These are phyloP conservation scores for Eleginops maclovinus DNA, from an alignment of 2,113 vertebrate genomes.

Conservation along the genomic window DNA sequence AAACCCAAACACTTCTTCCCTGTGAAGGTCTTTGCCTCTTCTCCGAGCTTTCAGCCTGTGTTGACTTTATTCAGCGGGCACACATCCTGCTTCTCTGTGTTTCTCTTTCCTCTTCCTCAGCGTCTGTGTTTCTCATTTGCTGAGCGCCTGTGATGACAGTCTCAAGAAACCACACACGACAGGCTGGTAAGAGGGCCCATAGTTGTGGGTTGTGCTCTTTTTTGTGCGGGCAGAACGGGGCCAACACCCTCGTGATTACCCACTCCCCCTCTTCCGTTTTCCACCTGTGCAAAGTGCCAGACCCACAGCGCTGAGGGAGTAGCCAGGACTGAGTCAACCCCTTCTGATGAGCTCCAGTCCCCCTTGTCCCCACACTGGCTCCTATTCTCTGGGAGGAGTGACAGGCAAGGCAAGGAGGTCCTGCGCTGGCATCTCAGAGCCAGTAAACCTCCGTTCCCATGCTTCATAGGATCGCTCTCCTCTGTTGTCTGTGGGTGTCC, in stretches of 20 bases:
- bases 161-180: slow-evolving; percentile 70
- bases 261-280: slow-evolving; percentile 79
- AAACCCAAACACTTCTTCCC: slow-evolving; percentile 52
- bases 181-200: slow-evolving; percentile 74
- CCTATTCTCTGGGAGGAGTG: slow-evolving; percentile 58
- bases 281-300: slow-evolving; percentile 80
- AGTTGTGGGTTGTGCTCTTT: slow-evolving; percentile 72
- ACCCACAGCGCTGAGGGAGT: slow-evolving; percentile 69
- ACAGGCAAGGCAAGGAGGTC: slow-evolving; percentile 50
- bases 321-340: slow-evolving; percentile 72
- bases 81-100: slow-evolving; percentile 34
- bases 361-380: slow-evolving; percentile 62
- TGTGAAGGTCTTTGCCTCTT: slow-evolving; percentile 20
- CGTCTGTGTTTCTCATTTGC: slow-evolving; percentile 75
- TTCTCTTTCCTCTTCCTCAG: slow-evolving; percentile 43
- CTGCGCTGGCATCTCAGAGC: slow-evolving; percentile 45
- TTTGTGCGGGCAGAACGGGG: slow-evolving; percentile 66
- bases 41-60: slow-evolving; percentile 14
- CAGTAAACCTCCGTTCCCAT: slow-evolving; percentile 49
- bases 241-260: slow-evolving; percentile 78
- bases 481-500: slow-evolving; percentile 53
- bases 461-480: slow-evolving; percentile 31
- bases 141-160: slow-evolving; percentile 74
- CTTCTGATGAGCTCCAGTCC: slow-evolving; percentile 73
- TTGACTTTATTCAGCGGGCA: slow-evolving; percentile 45